Evolutionary conservation across 1,140 invertebrate genomes (phyloP).

Genomic region (Vanessa tameamea): DNA sequence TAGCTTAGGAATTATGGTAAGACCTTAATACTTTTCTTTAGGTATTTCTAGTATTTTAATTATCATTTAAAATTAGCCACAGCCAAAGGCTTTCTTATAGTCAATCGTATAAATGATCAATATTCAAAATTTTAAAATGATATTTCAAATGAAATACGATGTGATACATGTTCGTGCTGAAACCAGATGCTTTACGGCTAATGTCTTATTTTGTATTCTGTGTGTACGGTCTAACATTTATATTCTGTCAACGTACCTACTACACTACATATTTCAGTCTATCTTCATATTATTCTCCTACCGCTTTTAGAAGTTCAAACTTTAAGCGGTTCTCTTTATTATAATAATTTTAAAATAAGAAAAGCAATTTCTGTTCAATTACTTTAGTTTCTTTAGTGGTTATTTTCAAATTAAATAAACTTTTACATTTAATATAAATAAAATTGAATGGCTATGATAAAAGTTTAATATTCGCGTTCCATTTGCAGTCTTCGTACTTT

Average conservation of each 20-base stretch:
- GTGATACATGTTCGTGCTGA: slow-evolving; percentile 3
- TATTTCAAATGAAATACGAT: slow-evolving; percentile 10
- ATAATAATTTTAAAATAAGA: not conserved
- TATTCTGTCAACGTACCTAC: slow-evolving; percentile 29
- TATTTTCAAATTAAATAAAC: too few species aligned
- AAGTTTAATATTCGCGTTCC: too few species aligned
- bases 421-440: too few species aligned
- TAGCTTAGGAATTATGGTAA: too few species aligned
- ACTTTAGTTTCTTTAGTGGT: too few species aligned
- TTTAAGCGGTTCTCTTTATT: not conserved
- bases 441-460: too few species aligned
- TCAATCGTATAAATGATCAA: not conserved
- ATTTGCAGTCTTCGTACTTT: too few species aligned
- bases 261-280: slow-evolving; percentile 12
- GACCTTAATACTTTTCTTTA: too few species aligned
- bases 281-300: slow-evolving; percentile 28
- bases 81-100: too few species aligned
- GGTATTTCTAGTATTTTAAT: too few species aligned
- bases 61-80: too few species aligned
- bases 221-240: slow-evolving; percentile 10
- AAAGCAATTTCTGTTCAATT: too few species aligned
- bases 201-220: slow-evolving; percentile 31
- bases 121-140: slow-evolving; percentile 11
- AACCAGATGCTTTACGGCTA: slow-evolving; percentile 11
- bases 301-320: slow-evolving; percentile 3